Percentiles rank a stretch among this genome's conserved stretches.
Evolutionary conservation across 1,140 invertebrate genomes (phyloP).

Genomic region (Drosophila insularis): DNA sequence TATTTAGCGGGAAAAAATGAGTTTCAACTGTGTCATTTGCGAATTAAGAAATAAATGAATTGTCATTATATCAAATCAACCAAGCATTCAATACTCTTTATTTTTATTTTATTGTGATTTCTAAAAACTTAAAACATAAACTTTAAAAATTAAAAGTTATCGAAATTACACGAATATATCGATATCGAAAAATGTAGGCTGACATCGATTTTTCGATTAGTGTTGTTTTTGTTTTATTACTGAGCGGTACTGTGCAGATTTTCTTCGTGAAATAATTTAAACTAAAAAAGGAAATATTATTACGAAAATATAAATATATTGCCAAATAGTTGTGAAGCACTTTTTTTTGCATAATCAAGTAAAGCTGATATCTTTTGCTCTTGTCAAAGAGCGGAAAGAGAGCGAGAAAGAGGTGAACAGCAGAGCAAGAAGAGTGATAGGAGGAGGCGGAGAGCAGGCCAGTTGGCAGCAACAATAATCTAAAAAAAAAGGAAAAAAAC

Average conservation of each 20-base stretch:
- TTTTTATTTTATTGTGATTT: too few species aligned
- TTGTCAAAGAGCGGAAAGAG: constrained; percentile 23
- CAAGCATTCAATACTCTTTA: too few species aligned
- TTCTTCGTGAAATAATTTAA: constrained; percentile 10
- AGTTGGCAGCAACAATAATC: constrained; percentile 44
- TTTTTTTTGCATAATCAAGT: constrained; percentile 4
- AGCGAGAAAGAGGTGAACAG: background rate
- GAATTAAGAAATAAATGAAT: background rate
- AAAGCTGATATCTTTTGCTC: background rate
- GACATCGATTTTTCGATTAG: background rate
- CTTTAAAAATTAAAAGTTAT: background rate
- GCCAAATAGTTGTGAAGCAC: background rate
- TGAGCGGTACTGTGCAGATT: constrained; percentile 1
- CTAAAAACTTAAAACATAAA: too few species aligned
- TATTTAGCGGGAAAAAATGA: too few species aligned
- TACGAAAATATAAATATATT: background rate
- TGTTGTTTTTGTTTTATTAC: constrained; percentile 7
- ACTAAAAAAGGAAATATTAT: constrained; percentile 5
- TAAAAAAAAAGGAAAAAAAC: background rate
- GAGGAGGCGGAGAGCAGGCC: constrained; percentile 38
- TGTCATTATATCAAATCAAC: too few species aligned
- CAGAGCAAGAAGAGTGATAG: constrained; percentile 20
- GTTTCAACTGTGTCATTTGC: too few species aligned
- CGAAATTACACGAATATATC: too few species aligned
- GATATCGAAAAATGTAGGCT: background rate